Evolutionary conservation across 2,888 invertebrate species (phyloP).

Genomic region (Drosophila merina): DNA sequence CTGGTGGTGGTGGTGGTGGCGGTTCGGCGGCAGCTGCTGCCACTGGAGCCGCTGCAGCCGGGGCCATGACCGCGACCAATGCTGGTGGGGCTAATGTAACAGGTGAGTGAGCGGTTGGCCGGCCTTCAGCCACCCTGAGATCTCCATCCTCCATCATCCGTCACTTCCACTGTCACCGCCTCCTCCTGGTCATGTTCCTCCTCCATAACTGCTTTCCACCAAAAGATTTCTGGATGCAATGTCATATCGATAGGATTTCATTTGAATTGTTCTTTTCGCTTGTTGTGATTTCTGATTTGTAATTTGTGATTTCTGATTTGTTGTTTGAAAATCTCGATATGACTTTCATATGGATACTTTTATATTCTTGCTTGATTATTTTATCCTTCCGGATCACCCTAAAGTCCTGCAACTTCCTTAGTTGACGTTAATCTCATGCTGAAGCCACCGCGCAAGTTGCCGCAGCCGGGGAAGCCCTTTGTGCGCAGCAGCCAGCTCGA

Average conservation of each 20-base stretch:
- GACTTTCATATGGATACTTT: slow-evolving; percentile 1
- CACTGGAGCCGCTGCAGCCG: slow-evolving; percentile 61
- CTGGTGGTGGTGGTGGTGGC: slow-evolving; percentile 42
- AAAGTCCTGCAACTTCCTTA: slow-evolving; percentile 11
- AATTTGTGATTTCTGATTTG: too few relatives aligned
- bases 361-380: not conserved
- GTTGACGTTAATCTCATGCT: slow-evolving; percentile 21
- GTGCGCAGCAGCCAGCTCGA: slow-evolving; percentile 10
- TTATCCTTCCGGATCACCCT: not conserved
- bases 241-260: not conserved
- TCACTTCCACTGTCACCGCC: not conserved
- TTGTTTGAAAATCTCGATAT: not conserved
- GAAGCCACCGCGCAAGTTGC: slow-evolving; percentile 5
- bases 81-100: slow-evolving; percentile 69
- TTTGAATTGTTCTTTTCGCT: too few relatives aligned
- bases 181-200: not conserved
- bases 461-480: slow-evolving; percentile 10
- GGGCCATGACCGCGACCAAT: slow-evolving; percentile 59
- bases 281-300: too few relatives aligned
- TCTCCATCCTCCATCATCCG: not conserved
- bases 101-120: slow-evolving; percentile 67
- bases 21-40: slow-evolving; percentile 49
- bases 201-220: not conserved
- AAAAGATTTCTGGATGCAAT: not conserved
- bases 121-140: slow-evolving; percentile 6